Evolutionary conservation across 2,888 invertebrate genomes (phyloP).

Genomic region (Polymixis lichenea): DNA sequence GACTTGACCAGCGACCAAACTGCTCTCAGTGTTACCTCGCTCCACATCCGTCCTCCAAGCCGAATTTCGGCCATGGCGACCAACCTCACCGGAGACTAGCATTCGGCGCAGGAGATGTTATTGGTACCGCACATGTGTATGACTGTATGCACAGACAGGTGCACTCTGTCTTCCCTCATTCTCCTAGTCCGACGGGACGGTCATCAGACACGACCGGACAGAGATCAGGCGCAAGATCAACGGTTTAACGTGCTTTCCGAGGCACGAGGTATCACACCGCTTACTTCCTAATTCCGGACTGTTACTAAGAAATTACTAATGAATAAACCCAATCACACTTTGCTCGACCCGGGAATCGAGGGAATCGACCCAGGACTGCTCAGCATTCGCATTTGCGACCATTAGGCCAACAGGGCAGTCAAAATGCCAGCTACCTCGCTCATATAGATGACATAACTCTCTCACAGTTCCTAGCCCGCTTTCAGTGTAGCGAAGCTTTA

Average conservation of each 20-base stretch:
- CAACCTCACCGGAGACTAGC: no score
- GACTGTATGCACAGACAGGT: not conserved
- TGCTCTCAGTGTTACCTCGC: not conserved
- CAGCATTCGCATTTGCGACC: not conserved
- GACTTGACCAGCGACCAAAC: not conserved
- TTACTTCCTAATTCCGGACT: no score
- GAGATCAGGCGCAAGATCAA: no score
- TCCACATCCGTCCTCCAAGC: not conserved
- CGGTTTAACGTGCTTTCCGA: no score
- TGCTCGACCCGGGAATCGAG: not conserved
- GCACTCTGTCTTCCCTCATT: not conserved
- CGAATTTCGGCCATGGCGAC: not conserved
- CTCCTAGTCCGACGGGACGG: not conserved
- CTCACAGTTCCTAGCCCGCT: not conserved
- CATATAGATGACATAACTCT: not conserved
- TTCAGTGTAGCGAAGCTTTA: slow-evolving; percentile 4
- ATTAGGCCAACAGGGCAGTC: not conserved
- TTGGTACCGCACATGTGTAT: not conserved
- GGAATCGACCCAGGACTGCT: not conserved
- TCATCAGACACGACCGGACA: not conserved
- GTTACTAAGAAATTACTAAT: no score
- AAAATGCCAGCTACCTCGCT: not conserved
- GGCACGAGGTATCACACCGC: no score
- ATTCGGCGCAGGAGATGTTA: no score
- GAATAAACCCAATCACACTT: no score